Conservation (phyloP, 2,113 vertebrate species). For the Grantiella picta region DNA sequence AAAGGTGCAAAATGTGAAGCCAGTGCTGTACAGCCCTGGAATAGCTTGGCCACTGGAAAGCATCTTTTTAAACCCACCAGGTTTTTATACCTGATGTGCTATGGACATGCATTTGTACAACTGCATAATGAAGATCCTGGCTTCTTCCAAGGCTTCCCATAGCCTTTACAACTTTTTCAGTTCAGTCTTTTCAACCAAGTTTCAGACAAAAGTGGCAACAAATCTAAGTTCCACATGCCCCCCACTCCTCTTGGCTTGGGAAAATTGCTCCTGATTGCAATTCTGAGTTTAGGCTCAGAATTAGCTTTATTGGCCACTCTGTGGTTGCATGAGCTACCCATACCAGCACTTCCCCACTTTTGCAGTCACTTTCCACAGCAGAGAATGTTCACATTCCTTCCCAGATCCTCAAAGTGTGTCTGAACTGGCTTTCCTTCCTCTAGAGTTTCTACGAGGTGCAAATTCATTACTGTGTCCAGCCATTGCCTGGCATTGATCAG, state of each 20-base stretch:
- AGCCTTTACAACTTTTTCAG: background rate
- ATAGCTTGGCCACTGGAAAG: background rate
- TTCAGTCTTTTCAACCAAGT: background rate
- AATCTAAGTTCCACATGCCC: background rate
- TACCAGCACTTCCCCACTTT: background rate
- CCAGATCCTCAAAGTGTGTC: background rate
- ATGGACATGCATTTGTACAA: background rate
- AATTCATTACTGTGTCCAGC: background rate
- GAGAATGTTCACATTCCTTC: background rate
- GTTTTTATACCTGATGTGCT: background rate
- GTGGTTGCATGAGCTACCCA: background rate
- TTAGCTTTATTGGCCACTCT: background rate
- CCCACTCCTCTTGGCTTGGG: background rate
- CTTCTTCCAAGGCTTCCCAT: background rate
- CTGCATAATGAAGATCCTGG: background rate
- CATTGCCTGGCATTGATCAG: slow-evolving; percentile 23
- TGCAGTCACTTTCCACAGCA: background rate
- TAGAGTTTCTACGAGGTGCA: background rate
- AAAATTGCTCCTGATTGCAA: background rate
- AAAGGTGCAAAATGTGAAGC: background rate
- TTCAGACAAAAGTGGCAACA: background rate
- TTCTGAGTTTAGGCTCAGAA: background rate
- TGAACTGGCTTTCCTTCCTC: background rate
- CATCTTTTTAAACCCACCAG: background rate
- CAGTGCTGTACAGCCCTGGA: background rate